Evolutionary conservation across 2,888 invertebrate species (phyloP).

Genomic region (Lumbricus terrestris): DNA sequence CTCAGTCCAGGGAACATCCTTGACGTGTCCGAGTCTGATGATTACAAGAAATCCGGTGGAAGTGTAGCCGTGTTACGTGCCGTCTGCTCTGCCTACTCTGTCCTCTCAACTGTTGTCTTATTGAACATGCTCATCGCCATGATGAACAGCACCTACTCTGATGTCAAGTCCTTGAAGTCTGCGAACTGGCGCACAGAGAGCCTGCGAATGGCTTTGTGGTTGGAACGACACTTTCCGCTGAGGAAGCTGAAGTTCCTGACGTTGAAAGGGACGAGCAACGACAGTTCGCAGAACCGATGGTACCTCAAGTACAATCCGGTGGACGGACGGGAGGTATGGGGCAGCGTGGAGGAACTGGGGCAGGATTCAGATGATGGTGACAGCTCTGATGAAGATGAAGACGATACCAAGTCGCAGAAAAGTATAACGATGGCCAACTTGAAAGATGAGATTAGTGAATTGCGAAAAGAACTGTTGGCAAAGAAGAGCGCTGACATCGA

Average conservation of each 20-base stretch:
- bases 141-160: constrained; percentile 35
- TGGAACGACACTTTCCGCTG: constrained; percentile 25
- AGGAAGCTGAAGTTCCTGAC: not conserved
- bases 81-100: constrained; percentile 26
- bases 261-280: constrained; percentile 5
- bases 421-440: not conserved
- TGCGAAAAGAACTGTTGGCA: not conserved
- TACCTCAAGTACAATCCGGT: constrained; percentile 20
- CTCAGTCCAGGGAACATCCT: constrained; percentile 33
- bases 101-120: constrained; percentile 28
- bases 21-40: constrained; percentile 28
- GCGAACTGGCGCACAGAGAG: constrained; percentile 31
- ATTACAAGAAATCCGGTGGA: constrained; percentile 26
- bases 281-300: constrained; percentile 29
- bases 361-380: not conserved
- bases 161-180: constrained; percentile 21
- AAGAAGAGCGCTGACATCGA: not conserved
- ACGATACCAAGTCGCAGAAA: not conserved
- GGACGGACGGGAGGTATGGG: not conserved
- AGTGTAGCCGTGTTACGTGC: constrained; percentile 27
- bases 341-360: not conserved
- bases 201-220: constrained; percentile 30
- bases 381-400: constrained; percentile 7
- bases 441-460: not conserved
- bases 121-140: constrained; percentile 34